These are phyloP conservation scores for Chymomyza caudatula DNA, from an alignment of 2,888 invertebrate species.

Conservation along the genomic window DNA sequence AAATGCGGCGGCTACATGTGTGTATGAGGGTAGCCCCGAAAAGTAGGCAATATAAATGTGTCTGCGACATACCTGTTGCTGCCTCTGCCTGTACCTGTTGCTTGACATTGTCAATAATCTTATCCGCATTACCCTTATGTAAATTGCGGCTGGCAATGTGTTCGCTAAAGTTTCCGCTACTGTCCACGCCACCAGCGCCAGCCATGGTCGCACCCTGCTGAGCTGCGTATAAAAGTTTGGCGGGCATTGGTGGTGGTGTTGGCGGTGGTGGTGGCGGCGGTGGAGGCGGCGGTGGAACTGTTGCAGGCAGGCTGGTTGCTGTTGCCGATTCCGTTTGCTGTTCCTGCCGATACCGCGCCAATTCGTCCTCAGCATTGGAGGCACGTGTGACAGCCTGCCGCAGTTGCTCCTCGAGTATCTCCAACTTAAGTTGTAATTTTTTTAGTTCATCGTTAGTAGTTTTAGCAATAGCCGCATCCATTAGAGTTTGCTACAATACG, in stretches of 20 bases:
- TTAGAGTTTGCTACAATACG: conserved; percentile 78
- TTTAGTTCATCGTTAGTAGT: conserved; percentile 80
- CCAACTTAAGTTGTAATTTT: conserved; percentile 80
- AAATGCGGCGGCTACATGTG: background rate
- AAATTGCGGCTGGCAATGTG: conserved; percentile 66
- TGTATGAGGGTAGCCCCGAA: background rate
- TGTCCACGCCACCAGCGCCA: conserved; percentile 16
- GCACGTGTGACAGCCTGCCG: conserved; percentile 79
- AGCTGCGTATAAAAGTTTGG: conserved; percentile 62
- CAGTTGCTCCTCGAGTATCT: conserved; percentile 80
- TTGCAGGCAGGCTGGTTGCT: conserved; percentile 60
- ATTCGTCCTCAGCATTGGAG: conserved; percentile 79
- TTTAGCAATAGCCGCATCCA: conserved; percentile 80
- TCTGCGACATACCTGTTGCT: conserved; percentile 74
- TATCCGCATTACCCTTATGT: conserved; percentile 61
- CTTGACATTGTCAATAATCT: conserved; percentile 75
- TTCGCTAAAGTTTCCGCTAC: conserved; percentile 50
- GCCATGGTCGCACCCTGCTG: conserved; percentile 10
- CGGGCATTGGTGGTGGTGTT: conserved; percentile 75
- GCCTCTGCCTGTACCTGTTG: conserved; percentile 76
- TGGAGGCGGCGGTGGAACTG: conserved; percentile 60
- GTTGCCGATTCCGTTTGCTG: conserved; percentile 29
- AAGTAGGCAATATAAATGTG: background rate
- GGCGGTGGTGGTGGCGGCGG: conserved; percentile 75
- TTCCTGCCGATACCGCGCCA: conserved; percentile 68